A percentile compares a stretch with the other conserved stretches of the same genome.
These are phyloP conservation scores for Charadrius vociferus DNA, from an alignment of 2,113 vertebrate species.

Conservation along the genomic window DNA sequence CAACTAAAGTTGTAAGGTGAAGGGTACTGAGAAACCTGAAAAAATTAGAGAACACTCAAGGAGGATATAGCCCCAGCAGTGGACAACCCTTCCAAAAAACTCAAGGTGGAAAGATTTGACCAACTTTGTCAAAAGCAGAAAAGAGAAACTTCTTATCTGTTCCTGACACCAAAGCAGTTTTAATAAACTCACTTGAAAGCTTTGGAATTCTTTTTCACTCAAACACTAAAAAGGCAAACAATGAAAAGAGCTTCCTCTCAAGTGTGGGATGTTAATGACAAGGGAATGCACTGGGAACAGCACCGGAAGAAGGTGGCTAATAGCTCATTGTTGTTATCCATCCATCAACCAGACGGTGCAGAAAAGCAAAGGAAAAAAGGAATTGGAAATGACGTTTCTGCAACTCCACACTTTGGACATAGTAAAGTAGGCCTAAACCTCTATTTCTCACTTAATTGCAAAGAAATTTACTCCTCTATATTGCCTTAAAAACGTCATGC, in stretches of 20 bases:
- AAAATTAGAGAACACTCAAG: neutral
- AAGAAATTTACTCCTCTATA: neutral
- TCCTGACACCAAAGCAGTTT: neutral
- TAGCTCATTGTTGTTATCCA: slow-evolving; percentile 2
- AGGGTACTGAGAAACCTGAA: neutral
- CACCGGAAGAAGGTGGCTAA: slow-evolving; percentile 5
- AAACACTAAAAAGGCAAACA: neutral
- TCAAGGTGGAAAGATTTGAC: neutral
- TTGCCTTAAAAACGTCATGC: neutral
- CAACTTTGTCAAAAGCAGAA: neutral
- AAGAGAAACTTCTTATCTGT: neutral
- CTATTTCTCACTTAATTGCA: neutral
- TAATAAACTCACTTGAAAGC: slow-evolving; percentile 8
- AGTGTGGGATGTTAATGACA: neutral
- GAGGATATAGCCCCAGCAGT: neutral
- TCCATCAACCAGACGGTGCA: neutral
- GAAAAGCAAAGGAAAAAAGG: slow-evolving; percentile 30
- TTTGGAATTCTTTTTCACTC: neutral
- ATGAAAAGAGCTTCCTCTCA: neutral
- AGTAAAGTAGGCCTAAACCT: neutral
- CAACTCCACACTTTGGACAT: neutral
- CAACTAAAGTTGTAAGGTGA: neutral
- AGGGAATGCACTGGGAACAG: neutral
- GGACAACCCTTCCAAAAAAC: neutral
- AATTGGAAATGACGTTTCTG: slow-evolving; percentile 9